Evolutionary conservation across 2,797 vertebrate species (phyloP).

Genomic region (Pangasius sanitwongsei): DNA sequence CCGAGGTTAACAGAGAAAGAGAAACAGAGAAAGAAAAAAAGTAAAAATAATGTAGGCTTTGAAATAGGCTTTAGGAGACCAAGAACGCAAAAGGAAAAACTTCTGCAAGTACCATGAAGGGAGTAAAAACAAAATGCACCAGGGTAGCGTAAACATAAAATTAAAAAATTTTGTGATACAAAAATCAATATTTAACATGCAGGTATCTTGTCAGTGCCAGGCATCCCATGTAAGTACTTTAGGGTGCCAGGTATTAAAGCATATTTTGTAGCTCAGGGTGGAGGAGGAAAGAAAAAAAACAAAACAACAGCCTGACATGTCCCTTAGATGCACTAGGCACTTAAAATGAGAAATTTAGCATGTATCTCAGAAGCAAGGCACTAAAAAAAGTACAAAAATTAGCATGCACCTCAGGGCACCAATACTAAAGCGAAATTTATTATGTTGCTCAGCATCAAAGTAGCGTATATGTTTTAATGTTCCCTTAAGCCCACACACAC

Average conservation of each 20-base stretch:
- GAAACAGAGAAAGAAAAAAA: background rate
- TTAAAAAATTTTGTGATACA: background rate
- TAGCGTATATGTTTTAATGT: conserved; percentile 21
- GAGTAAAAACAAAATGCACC: background rate
- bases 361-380: background rate
- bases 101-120: background rate
- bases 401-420: background rate
- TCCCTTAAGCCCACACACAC: conserved; percentile 9
- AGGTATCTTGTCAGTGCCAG: background rate
- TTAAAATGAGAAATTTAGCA: background rate
- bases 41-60: background rate
- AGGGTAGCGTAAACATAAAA: background rate
- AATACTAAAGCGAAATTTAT: background rate
- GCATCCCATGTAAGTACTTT: background rate
- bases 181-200: background rate
- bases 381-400: conserved; percentile 4
- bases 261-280: background rate
- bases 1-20: background rate
- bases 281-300: background rate
- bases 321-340: background rate
- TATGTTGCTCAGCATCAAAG: conserved; percentile 17
- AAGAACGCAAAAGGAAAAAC: background rate
- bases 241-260: background rate
- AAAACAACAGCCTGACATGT: background rate
- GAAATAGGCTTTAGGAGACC: background rate